Evolutionary conservation across 2,113 vertebrate genomes (phyloP), one percentile per base, ranked within the genome.

Genomic region (Blennius ocellaris): DNA sequence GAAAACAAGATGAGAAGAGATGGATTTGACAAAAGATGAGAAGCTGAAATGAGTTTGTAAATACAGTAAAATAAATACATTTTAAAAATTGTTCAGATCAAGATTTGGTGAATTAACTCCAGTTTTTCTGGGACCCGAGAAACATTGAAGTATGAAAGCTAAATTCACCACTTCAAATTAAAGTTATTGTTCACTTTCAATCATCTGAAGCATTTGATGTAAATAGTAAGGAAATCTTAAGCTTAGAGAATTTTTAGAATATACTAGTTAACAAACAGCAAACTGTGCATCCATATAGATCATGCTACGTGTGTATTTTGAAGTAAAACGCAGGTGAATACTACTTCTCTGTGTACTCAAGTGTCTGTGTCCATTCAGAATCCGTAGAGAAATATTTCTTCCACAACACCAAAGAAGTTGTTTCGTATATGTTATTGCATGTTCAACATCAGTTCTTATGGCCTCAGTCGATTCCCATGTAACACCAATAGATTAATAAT

Each of bases 361-460:
- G 45, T 47, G 16, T 30, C 41, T 3, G 11, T 52, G 17, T 30
- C n/a, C n/a, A 59, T 11, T 14, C 6, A 12, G 16, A 15, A 47
- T 14, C 11, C 45, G 14, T 47, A 6, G 14, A 11, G 53, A 40
- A 59, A n/a, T 12, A 7, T 14, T 14, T 7, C 8, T 41, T 43
- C 53, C 59, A 69, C 11, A 54, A 59, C 70, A 70, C 65, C 65
- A 80, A 80, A 75, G 71, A 80, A 63, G 69, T 45, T 41, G 57
- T 56, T 21, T 0, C 12, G 67, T 21, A 36, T 38, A 39, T 11
- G 36, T 54, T 10, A 56, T 41, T 58, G 50, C 21, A 45, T 41
- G 45, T 54, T 48, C 17, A 55, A 55, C 39, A 38, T 49, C 30
- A 55, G 3, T 7, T 43, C 14, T 17, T 16, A 43, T n/a, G n/a